phyloP scores from a whole-genome alignment of 2,797 vertebrate genomes.

The Hapalemur alaotrensis region DNA sequence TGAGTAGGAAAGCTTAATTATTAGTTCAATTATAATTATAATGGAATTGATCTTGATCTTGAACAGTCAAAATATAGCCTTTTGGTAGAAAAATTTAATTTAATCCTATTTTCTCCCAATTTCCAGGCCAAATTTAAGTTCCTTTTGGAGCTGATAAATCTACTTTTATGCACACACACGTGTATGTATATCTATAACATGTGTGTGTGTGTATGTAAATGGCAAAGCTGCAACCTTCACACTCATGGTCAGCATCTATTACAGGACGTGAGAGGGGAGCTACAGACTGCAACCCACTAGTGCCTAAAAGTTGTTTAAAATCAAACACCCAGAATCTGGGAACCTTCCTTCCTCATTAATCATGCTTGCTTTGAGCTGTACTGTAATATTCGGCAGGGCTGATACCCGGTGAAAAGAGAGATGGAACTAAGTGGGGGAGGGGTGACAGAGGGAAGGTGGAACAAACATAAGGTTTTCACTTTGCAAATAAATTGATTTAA shows the following conservation, averaged over 20 bases:
- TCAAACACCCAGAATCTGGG: background rate
- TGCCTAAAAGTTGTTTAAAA: slow-evolving; percentile 9
- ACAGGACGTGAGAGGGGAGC: background rate
- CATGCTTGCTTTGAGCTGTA: background rate
- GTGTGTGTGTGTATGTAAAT: background rate
- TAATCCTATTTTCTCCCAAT: background rate
- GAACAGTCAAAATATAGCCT: background rate
- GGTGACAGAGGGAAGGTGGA: background rate
- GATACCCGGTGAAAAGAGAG: background rate
- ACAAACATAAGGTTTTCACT: background rate
- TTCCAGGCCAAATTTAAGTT: slow-evolving; percentile 27
- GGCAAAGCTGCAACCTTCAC: background rate
- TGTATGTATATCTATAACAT: too few species aligned
- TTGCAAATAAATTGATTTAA: slow-evolving; percentile 3
- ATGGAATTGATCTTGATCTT: slow-evolving; percentile 1
- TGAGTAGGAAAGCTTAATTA: background rate
- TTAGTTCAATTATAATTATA: background rate
- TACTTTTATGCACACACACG: background rate
- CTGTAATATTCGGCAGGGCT: background rate
- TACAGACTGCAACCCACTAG: background rate
- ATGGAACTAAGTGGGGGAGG: background rate
- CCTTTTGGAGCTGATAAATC: background rate
- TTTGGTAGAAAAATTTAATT: slow-evolving; percentile 35
- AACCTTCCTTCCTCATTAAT: background rate
- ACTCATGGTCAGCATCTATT: background rate